Evolutionary conservation across 2,888 invertebrate species (phyloP).

Genomic region (Liopterus haemorrhoidalis): DNA sequence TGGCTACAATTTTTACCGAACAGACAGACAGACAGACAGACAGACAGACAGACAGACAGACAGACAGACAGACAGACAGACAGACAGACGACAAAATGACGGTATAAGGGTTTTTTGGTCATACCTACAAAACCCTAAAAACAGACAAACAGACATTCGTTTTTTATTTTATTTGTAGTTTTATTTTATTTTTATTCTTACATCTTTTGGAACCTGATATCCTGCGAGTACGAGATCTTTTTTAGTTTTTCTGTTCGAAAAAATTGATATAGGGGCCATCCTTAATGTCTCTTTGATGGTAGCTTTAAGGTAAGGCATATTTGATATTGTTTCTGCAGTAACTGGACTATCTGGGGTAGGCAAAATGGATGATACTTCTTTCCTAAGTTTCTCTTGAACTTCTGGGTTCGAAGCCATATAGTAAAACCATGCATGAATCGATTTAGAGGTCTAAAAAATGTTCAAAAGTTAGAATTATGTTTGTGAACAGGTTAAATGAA

Average conservation of each 20-base stretch:
- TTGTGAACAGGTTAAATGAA: neutral
- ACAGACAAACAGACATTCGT: too few relatives aligned
- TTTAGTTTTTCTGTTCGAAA: conserved; percentile 18
- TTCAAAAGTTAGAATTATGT: neutral
- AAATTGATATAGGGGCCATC: conserved; percentile 26
- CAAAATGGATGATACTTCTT: conserved; percentile 38
- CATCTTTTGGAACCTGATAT: conserved; percentile 40
- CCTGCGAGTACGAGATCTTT: conserved; percentile 37
- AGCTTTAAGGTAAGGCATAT: conserved; percentile 51
- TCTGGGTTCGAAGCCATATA: conserved; percentile 42
- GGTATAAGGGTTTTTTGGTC: too few relatives aligned
- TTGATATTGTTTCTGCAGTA: conserved; percentile 37
- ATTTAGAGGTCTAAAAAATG: conserved; percentile 43
- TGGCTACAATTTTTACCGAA: too few relatives aligned
- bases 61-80: too few relatives aligned
- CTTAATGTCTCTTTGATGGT: conserved; percentile 56
- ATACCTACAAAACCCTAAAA: too few relatives aligned
- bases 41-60: too few relatives aligned
- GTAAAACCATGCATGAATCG: conserved; percentile 41
- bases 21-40: too few relatives aligned
- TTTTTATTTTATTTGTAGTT: neutral
- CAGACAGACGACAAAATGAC: too few relatives aligned
- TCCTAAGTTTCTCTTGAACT: conserved; percentile 41
- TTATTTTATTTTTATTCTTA: conserved; percentile 29
- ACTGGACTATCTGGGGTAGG: conserved; percentile 33